These are phyloP conservation scores for Alexandromys fortis DNA, from an alignment of 2,113 vertebrate genomes.

Conservation along the genomic window DNA sequence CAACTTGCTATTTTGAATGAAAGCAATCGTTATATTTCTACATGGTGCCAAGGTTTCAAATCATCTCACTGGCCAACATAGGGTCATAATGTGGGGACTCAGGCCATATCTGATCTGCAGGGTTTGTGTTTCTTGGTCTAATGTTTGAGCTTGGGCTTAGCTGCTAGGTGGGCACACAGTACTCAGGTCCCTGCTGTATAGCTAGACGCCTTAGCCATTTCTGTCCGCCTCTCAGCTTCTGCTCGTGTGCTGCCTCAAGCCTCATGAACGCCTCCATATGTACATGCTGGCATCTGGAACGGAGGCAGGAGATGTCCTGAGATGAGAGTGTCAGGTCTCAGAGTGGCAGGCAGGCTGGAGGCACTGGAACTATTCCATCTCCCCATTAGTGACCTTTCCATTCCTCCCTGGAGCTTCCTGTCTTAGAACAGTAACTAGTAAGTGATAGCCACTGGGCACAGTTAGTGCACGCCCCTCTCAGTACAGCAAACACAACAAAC, in stretches of 20 bases:
- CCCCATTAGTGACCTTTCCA: background rate
- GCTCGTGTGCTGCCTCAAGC: background rate
- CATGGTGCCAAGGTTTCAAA: background rate
- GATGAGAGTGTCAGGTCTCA: background rate
- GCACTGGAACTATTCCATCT: background rate
- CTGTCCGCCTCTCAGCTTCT: background rate
- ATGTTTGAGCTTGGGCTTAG: background rate
- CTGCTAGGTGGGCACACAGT: background rate
- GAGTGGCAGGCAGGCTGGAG: background rate
- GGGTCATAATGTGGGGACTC: background rate
- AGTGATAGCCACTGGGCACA: background rate
- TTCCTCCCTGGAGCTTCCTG: background rate
- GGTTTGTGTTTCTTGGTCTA: background rate
- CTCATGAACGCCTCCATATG: background rate
- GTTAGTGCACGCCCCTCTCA: background rate
- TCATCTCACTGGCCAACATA: background rate
- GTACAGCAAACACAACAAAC: background rate
- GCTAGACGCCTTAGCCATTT: background rate
- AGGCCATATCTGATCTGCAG: background rate
- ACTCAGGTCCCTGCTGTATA: background rate
- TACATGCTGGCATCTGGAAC: background rate
- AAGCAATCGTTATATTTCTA: background rate
- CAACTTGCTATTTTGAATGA: slow-evolving; percentile 5
- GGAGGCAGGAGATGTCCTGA: background rate
- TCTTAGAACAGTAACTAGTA: background rate